Percentiles rank a stretch among this genome's conserved stretches.
These are phyloP conservation scores for Protobothrops flavoviridis DNA, from an alignment of 2,113 vertebrate species.

Conservation along the genomic window DNA sequence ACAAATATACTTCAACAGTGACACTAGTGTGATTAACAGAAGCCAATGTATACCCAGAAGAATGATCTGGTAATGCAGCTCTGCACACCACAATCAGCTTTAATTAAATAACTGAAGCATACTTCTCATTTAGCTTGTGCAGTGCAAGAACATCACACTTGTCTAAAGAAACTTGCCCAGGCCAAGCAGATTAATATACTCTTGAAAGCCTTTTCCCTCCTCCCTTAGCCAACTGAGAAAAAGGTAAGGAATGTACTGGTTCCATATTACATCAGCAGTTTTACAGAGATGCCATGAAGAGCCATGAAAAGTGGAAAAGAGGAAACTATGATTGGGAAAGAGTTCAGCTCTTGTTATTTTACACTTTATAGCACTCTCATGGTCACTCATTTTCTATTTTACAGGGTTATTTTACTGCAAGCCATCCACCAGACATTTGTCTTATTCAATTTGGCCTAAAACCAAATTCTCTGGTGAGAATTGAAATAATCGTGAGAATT, in stretches of 20 bases:
- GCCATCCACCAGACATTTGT: neutral
- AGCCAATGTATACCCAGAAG: constrained; percentile 26
- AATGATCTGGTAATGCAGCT: constrained; percentile 11
- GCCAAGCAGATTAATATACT: constrained; percentile 52
- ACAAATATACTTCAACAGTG: constrained; percentile 27
- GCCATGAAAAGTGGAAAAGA: neutral
- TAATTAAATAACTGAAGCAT: constrained; percentile 38
- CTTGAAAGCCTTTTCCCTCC: constrained; percentile 31
- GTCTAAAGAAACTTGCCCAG: constrained; percentile 37
- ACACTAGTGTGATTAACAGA: constrained; percentile 53
- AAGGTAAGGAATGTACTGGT: constrained; percentile 19
- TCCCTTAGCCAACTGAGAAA: neutral
- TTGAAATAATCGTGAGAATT: neutral
- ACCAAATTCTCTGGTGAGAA: neutral
- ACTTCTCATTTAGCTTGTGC: constrained; percentile 44
- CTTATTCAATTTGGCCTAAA: neutral
- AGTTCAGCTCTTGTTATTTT: neutral
- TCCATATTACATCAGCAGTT: neutral
- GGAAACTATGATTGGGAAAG: neutral
- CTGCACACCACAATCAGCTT: neutral
- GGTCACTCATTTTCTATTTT: neutral
- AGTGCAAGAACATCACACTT: constrained; percentile 16
- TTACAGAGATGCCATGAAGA: constrained; percentile 18
- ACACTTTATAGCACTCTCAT: neutral
- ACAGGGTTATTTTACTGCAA: neutral